phyloP scores from a whole-genome alignment of 2,113 vertebrate species.

The Xenopus laevis region DNA sequence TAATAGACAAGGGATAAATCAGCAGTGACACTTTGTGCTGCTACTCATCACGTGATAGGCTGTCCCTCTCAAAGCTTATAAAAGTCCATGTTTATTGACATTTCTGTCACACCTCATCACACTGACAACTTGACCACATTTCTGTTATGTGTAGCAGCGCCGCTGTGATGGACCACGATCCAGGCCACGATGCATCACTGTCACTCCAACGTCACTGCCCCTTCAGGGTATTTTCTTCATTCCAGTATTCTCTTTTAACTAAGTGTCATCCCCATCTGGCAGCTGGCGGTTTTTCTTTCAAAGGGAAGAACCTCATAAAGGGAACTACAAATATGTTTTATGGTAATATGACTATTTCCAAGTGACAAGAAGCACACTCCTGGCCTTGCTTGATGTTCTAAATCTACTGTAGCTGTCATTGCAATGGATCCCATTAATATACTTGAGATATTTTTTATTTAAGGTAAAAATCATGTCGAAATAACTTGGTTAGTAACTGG shows the following conservation, averaged over 20 bases:
- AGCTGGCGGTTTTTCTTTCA: neutral
- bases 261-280: neutral
- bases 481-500: too few species aligned
- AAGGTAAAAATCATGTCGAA: too few species aligned
- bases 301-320: neutral
- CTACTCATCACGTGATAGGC: slow-evolving; percentile 9
- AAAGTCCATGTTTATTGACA: slow-evolving; percentile 23
- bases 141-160: neutral
- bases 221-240: neutral
- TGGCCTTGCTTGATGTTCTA: neutral
- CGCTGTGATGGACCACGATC: neutral
- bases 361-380: neutral
- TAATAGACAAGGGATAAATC: slow-evolving; percentile 3
- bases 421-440: too few species aligned
- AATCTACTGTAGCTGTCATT: too few species aligned
- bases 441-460: too few species aligned
- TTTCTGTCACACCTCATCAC: slow-evolving; percentile 24
- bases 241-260: neutral
- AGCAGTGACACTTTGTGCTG: slow-evolving; percentile 15
- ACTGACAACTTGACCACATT: slow-evolving; percentile 7
- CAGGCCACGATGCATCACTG: neutral
- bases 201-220: neutral
- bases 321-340: neutral
- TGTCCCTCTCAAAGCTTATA: slow-evolving; percentile 10
- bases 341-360: neutral